A percentile compares a stretch with the other conserved stretches of the same genome.
phyloP scores from a whole-genome alignment of 1,140 invertebrate species.

The Aphelinus certus region DNA sequence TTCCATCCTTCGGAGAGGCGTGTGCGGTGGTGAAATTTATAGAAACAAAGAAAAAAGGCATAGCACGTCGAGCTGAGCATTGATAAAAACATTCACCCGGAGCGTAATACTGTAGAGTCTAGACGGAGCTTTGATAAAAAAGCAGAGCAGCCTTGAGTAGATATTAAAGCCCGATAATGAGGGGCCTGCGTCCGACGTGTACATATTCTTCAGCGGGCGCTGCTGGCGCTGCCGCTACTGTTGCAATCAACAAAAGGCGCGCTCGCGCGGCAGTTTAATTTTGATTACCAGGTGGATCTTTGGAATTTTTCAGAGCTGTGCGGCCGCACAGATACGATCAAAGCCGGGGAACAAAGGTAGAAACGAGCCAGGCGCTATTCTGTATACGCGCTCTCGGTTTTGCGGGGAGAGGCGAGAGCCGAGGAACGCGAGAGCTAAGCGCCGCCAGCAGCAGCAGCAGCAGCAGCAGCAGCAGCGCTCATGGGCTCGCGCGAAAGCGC shows the following conservation, averaged over 20 bases:
- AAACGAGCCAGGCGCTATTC: background rate
- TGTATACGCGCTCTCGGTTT: background rate
- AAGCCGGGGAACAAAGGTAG: conserved; percentile 18
- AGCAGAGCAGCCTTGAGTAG: background rate
- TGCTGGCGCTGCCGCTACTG: no score
- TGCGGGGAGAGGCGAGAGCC: background rate
- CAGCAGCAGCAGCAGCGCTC: no score
- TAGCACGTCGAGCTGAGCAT: no score
- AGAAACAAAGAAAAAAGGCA: no score
- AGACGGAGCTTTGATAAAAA: background rate
- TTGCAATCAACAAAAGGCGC: background rate
- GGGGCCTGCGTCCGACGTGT: background rate
- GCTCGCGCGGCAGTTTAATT: conserved; percentile 5
- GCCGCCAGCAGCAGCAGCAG: no score
- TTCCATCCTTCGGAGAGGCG: no score
- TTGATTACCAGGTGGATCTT: conserved; percentile 14
- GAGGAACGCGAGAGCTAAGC: no score
- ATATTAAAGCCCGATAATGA: conserved; percentile 13
- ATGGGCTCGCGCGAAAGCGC: background rate
- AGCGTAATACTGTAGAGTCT: no score
- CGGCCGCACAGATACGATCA: conserved; percentile 29
- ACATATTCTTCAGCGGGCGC: background rate
- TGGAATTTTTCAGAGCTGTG: conserved; percentile 11
- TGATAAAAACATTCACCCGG: no score
- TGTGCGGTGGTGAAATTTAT: no score